phyloP scores from a whole-genome alignment of 1,140 invertebrate species.

The Bombyx mandarina region DNA sequence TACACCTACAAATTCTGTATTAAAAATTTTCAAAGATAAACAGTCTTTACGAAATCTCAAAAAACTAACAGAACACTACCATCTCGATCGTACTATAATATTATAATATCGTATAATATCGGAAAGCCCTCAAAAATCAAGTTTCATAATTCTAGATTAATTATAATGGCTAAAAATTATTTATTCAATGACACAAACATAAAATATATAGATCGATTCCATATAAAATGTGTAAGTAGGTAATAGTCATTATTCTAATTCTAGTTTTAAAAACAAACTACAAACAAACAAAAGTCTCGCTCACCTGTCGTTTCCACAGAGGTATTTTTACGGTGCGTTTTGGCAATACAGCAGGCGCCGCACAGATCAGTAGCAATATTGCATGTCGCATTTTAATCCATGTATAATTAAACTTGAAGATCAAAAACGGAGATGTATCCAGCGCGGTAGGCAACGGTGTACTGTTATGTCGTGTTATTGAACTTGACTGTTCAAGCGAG shows the following conservation, averaged over 20 bases:
- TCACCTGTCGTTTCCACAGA: constrained; percentile 82
- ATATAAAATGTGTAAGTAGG: no score
- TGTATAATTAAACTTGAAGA: constrained; percentile 6
- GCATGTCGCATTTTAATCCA: constrained; percentile 32
- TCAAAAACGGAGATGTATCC: constrained; percentile 13
- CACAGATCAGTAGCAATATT: constrained; percentile 37
- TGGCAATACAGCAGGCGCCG: constrained; percentile 50
- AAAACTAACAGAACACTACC: no score
- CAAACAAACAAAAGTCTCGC: constrained; percentile 4
- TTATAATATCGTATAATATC: no score
- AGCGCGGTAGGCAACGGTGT: constrained; percentile 16
- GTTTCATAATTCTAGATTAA: no score
- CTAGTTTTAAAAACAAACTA: not conserved
- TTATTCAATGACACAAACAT: no score
- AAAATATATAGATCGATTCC: no score
- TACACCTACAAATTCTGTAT: no score
- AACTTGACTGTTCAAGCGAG: constrained; percentile 44
- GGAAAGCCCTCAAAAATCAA: no score
- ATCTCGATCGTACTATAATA: no score
- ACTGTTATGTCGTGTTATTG: constrained; percentile 61
- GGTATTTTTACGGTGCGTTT: constrained; percentile 71
- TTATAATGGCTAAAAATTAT: no score
- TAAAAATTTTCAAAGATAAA: no score
- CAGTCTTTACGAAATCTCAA: no score
- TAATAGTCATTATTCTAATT: not conserved